A percentile compares a stretch with the other conserved stretches of the same genome.
Evolutionary conservation across 1,140 invertebrate species (phyloP).

Genomic region (Drosophila eugracilis): DNA sequence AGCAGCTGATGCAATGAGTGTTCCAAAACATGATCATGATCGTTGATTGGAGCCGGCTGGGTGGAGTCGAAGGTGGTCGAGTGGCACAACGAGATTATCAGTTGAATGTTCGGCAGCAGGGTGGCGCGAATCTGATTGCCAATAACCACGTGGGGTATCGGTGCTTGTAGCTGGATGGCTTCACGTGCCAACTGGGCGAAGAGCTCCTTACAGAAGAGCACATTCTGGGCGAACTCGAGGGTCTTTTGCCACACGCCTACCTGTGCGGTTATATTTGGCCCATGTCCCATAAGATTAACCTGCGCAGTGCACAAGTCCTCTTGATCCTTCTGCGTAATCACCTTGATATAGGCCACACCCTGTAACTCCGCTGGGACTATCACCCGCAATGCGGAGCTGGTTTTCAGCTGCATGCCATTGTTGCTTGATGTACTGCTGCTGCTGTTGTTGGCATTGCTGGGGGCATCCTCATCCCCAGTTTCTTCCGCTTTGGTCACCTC

Average conservation of each 20-base stretch:
- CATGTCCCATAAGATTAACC: slow-evolving; percentile 89
- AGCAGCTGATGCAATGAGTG: slow-evolving; percentile 97
- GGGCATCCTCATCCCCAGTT: slow-evolving; percentile 92
- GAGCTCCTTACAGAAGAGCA: slow-evolving; percentile 98
- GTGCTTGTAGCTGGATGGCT: slow-evolving; percentile 95
- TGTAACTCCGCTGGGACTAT: slow-evolving; percentile 97
- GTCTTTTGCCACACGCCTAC: slow-evolving; percentile 95
- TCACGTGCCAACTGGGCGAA: slow-evolving; percentile 97
- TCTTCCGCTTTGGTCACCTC: slow-evolving; percentile 98
- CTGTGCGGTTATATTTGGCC: slow-evolving; percentile 88
- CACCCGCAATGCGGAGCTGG: slow-evolving; percentile 94
- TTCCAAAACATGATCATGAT: slow-evolving; percentile 98
- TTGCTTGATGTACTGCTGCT: slow-evolving; percentile 49
- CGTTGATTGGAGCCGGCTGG: slow-evolving; percentile 88
- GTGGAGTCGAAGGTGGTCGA: slow-evolving; percentile 89
- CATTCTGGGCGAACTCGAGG: slow-evolving; percentile 98
- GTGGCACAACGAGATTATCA: slow-evolving; percentile 92
- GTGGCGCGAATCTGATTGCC: slow-evolving; percentile 98
- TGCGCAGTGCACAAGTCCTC: slow-evolving; percentile 91
- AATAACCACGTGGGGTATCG: slow-evolving; percentile 98
- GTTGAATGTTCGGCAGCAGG: slow-evolving; percentile 96
- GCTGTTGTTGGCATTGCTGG: slow-evolving; percentile 66
- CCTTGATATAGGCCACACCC: slow-evolving; percentile 97
- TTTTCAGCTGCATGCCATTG: slow-evolving; percentile 85
- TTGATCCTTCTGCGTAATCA: slow-evolving; percentile 96